Percentiles rank a stretch among this genome's conserved stretches.
These are phyloP conservation scores for Fragum sueziense DNA, from an alignment of 2,888 invertebrate species.

Conservation along the genomic window DNA sequence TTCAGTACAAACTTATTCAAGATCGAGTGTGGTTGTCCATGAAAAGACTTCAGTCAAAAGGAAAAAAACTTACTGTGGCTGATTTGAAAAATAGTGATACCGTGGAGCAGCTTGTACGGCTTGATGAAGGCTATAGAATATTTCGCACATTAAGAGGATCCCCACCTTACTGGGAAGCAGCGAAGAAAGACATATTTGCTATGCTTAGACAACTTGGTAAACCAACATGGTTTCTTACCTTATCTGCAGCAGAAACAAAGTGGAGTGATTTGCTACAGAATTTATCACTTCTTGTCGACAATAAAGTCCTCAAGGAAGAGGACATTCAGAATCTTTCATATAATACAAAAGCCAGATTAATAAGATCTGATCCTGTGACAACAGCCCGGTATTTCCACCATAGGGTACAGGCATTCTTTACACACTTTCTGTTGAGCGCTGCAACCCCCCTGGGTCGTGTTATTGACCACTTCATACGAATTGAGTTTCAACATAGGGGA, in stretches of 20 bases:
- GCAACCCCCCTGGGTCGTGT: constrained; percentile 15
- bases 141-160: constrained; percentile 49
- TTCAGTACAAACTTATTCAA: constrained; percentile 36
- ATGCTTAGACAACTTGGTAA: constrained; percentile 17
- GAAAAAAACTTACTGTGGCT: constrained; percentile 18
- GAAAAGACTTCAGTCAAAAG: constrained; percentile 31
- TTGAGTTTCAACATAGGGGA: constrained; percentile 63
- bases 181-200: constrained; percentile 36
- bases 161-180: constrained; percentile 54
- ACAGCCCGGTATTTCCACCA: constrained; percentile 33
- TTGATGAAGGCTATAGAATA: constrained; percentile 39
- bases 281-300: constrained; percentile 15
- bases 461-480: constrained; percentile 21
- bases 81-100: constrained; percentile 3
- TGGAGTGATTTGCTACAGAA: not conserved
- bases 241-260: constrained; percentile 11
- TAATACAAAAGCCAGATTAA: constrained; percentile 15
- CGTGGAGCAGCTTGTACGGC: constrained; percentile 18
- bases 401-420: constrained; percentile 20
- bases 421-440: not conserved
- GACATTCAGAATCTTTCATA: constrained; percentile 9
- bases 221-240: constrained; percentile 12
- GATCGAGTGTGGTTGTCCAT: constrained; percentile 20
- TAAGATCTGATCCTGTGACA: constrained; percentile 38
- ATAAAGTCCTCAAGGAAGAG: constrained; percentile 8